Conservation (phyloP, 1,140 invertebrate genomes). For the Zaprionus camerounensis region DNA sequence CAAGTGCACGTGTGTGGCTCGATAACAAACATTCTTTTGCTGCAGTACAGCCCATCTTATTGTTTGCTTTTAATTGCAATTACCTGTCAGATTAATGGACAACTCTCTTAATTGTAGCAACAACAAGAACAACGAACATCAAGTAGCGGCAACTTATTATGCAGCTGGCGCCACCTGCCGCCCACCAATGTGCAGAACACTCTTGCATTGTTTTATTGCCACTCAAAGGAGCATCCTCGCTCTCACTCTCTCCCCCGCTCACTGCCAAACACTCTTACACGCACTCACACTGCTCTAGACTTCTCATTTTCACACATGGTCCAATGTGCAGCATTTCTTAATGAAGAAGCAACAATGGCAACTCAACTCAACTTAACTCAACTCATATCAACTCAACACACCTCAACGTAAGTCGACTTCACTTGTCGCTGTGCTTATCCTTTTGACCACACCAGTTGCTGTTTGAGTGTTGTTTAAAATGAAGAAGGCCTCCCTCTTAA, state of each 20-base stretch:
- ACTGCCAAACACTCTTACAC: neutral
- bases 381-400: conserved; percentile 24
- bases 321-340: conserved; percentile 46
- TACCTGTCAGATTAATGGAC: conserved; percentile 54
- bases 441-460: conserved; percentile 53
- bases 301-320: conserved; percentile 32
- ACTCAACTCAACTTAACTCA: conserved; percentile 29
- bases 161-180: conserved; percentile 30
- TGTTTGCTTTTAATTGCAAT: conserved; percentile 54
- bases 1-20: conserved; percentile 8
- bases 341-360: conserved; percentile 53
- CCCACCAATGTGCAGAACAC: conserved; percentile 3
- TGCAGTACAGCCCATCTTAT: conserved; percentile 15
- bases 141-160: conserved; percentile 17
- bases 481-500: conserved; percentile 1
- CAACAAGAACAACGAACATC: conserved; percentile 6
- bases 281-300: neutral
- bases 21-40: conserved; percentile 35
- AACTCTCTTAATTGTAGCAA: conserved; percentile 49
- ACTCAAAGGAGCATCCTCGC: conserved; percentile 27
- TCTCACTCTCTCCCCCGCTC: neutral
- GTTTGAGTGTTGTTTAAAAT: conserved; percentile 13
- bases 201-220: conserved; percentile 52
- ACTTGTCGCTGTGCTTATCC: conserved; percentile 13
- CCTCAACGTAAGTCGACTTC: conserved; percentile 20